phyloP scores from a whole-genome alignment of 2,113 vertebrate genomes.

The Sterrhoptilus dennistouni region DNA sequence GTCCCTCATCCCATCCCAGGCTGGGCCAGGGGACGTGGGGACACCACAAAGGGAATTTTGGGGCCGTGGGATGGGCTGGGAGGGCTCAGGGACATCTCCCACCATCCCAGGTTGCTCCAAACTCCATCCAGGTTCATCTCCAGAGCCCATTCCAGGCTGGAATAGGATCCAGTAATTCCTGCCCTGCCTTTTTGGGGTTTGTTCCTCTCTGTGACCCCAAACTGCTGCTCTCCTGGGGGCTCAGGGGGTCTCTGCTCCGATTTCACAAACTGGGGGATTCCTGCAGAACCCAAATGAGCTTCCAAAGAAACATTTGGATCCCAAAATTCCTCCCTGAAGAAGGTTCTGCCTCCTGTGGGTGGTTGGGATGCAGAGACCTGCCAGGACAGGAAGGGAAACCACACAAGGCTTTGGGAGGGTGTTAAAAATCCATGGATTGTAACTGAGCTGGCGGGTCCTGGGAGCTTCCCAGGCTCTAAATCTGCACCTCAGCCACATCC shows the following conservation, averaged over 20 bases:
- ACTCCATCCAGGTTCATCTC: rapidly evolving
- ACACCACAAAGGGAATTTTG: rapidly evolving
- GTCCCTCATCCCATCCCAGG: neutral
- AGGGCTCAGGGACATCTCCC: neutral
- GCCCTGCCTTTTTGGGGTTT: neutral
- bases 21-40: neutral
- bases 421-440: rapidly evolving
- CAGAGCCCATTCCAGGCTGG: neutral
- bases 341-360: neutral
- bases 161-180: neutral
- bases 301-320: neutral
- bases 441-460: too few species aligned
- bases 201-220: neutral
- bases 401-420: neutral
- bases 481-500: neutral
- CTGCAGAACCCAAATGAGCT: neutral
- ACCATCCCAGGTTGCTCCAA: rapidly evolving
- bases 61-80: neutral
- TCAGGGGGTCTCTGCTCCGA: neutral
- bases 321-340: neutral
- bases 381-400: neutral
- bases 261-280: neutral
- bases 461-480: neutral
- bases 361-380: neutral
- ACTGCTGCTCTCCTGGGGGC: neutral